Evolutionary conservation across 2,888 invertebrate species (phyloP).

Genomic region (Arctia plantaginis): DNA sequence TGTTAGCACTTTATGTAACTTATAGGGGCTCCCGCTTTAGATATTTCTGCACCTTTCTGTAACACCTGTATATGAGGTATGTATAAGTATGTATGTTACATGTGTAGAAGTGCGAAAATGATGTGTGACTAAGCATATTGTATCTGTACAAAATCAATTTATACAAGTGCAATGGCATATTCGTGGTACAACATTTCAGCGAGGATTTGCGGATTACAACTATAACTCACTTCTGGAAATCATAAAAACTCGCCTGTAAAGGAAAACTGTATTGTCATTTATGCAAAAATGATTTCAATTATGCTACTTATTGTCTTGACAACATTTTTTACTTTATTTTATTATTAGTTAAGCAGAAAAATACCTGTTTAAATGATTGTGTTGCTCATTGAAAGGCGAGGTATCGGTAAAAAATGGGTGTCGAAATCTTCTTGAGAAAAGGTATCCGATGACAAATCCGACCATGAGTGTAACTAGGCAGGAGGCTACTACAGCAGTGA

Average conservation of each 20-base stretch:
- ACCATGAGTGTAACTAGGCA: slow-evolving; percentile 93
- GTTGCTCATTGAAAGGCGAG: slow-evolving; percentile 91
- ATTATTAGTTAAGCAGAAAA: slow-evolving; percentile 5
- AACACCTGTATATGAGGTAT: background rate
- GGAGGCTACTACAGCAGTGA: slow-evolving; percentile 92
- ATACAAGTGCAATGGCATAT: slow-evolving; percentile 40
- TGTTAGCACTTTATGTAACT: background rate
- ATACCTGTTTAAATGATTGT: slow-evolving; percentile 91
- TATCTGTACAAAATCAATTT: slow-evolving; percentile 44
- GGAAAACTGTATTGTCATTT: slow-evolving; percentile 58
- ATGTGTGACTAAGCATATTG: slow-evolving; percentile 48
- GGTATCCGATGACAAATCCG: slow-evolving; percentile 94
- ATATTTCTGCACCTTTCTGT: background rate
- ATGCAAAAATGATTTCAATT: slow-evolving; percentile 25
- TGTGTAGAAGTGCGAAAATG: slow-evolving; percentile 42
- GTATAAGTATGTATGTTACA: slow-evolving; percentile 39
- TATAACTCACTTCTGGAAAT: slow-evolving; percentile 67
- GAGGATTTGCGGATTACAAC: slow-evolving; percentile 49
- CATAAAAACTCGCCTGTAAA: slow-evolving; percentile 69
- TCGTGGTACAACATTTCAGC: slow-evolving; percentile 48
- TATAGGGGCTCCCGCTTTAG: background rate
- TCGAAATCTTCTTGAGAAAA: slow-evolving; percentile 92
- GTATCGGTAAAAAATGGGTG: slow-evolving; percentile 91
- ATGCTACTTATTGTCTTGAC: background rate
- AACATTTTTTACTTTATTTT: background rate